Evolutionary conservation across 2,888 invertebrate species (phyloP), one percentile per base, ranked within the genome.

Genomic region (Plagiodera versicolora): DNA sequence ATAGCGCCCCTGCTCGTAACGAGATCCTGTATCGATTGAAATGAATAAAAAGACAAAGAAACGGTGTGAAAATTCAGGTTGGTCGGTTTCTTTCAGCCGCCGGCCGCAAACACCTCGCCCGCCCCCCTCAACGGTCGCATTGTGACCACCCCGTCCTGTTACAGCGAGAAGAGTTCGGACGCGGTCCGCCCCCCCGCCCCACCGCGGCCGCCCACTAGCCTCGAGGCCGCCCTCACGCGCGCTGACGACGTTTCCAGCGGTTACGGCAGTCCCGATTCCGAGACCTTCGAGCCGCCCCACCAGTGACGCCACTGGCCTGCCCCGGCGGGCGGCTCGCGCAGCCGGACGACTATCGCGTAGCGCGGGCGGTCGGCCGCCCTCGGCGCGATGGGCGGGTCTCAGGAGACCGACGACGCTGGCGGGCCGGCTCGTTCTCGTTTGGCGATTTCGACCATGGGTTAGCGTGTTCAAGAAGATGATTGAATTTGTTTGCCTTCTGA

Each of bases 221-320:
- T 80, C 54, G 70, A 51, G 19, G 18, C 44, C 14, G 32, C 53
- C 61, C 39, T 52, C 52, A 71, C 74, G 72, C 70, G 71, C 66
- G 66, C 70, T 28, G 90, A 90, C 72, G 91, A 90, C 78, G 88
- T 89, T 19, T 89, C 89, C 74, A 90, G 89, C 77, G 91, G 91
- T 1, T 91, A 91, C 81, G 90, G 90, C 72, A 90, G 90, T 80
- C 90, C 91, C 24, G 89, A 89, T 78, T 87, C 88, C 11, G 87
- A 87, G 70, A 87, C 87, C 32, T 83, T 83, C 72, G 84, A 84
- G 59, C 71, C 77, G 56, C 73, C 69, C 11, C 73, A 72, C 46
- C 75, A 76, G 73, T 76, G 76, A 75, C 77, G 71, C 52, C 67
- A 68, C 70, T 56, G 35, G 30, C 30, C 59, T 54, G 59, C 53